phyloP scores from a whole-genome alignment of 2,113 vertebrate species.

The Elachura formosa region DNA sequence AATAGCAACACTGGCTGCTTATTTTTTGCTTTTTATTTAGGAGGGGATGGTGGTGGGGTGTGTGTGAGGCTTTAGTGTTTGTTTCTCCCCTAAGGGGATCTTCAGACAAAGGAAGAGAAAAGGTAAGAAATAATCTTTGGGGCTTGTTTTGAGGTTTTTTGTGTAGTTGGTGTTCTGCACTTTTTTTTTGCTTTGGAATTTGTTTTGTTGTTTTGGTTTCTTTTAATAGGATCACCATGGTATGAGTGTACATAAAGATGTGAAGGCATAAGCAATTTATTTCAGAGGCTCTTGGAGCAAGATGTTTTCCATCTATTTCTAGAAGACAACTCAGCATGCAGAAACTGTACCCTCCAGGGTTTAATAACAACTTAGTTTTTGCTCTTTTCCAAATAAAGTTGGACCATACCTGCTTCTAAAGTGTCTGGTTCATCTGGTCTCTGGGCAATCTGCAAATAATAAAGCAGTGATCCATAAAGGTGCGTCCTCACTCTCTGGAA shows the following conservation, averaged over 20 bases:
- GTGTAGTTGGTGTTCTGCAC: neutral
- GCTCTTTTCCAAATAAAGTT: neutral
- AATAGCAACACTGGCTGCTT: neutral
- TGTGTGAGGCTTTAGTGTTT: neutral
- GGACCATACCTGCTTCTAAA: slow-evolving; percentile 83
- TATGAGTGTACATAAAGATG: neutral
- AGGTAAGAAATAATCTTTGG: neutral
- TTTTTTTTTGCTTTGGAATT: neutral
- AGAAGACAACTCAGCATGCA: neutral
- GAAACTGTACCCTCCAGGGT: neutral
- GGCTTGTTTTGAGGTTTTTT: neutral
- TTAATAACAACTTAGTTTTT: neutral
- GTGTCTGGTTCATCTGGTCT: slow-evolving; percentile 96
- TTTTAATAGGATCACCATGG: neutral
- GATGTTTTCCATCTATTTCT: neutral
- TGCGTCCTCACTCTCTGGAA: slow-evolving; percentile 94
- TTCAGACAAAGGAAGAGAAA: neutral
- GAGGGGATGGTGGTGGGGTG: neutral
- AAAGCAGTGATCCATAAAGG: slow-evolving; percentile 91
- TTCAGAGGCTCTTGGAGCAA: neutral
- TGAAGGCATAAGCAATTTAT: neutral
- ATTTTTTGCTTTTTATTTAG: neutral
- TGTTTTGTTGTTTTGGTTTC: neutral
- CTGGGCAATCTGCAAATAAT: slow-evolving; percentile 95
- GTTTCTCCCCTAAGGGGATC: neutral